These are phyloP conservation scores for Planococcus citri DNA, from an alignment of 1,140 invertebrate species.

Conservation along the genomic window DNA sequence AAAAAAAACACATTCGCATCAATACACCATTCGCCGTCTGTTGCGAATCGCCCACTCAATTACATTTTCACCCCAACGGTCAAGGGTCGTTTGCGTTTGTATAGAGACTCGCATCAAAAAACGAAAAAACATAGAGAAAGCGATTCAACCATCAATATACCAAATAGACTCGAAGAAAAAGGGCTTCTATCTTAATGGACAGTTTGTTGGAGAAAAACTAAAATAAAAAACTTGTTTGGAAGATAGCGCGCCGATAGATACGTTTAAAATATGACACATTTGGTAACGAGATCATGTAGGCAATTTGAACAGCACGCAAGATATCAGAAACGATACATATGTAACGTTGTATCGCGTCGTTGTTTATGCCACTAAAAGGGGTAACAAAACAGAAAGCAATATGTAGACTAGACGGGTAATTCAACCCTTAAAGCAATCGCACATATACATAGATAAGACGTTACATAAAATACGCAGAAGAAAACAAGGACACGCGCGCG, in stretches of 20 bases:
- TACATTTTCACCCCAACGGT: too few species aligned
- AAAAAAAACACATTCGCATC: too few species aligned
- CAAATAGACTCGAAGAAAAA: too few species aligned
- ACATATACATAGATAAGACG: conserved; percentile 9
- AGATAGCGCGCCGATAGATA: conserved; percentile 11
- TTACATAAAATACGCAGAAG: conserved; percentile 13
- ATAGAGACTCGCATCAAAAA: too few species aligned
- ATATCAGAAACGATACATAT: conserved; percentile 14
- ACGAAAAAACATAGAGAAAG: too few species aligned
- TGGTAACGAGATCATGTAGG: conserved; percentile 13
- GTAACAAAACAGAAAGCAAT: conserved; percentile 14
- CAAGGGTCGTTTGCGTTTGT: too few species aligned
- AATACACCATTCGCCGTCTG: too few species aligned
- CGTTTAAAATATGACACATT: conserved; percentile 7
- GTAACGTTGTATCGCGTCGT: conserved; percentile 12
- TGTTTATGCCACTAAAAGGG: conserved; percentile 14
- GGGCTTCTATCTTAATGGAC: too few species aligned
- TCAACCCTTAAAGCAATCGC: conserved; percentile 19
- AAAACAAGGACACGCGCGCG: neutral
- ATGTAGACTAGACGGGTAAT: conserved; percentile 19
- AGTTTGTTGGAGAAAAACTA: too few species aligned
- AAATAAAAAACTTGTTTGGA: neutral
- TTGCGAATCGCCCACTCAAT: too few species aligned
- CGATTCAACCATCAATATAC: too few species aligned
- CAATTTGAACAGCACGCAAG: conserved; percentile 13